A percentile compares a stretch with the other conserved stretches of the same genome.
Conservation (phyloP, 35 echinoderm and acorn worm genomes). For the Patiria miniata region DNA sequence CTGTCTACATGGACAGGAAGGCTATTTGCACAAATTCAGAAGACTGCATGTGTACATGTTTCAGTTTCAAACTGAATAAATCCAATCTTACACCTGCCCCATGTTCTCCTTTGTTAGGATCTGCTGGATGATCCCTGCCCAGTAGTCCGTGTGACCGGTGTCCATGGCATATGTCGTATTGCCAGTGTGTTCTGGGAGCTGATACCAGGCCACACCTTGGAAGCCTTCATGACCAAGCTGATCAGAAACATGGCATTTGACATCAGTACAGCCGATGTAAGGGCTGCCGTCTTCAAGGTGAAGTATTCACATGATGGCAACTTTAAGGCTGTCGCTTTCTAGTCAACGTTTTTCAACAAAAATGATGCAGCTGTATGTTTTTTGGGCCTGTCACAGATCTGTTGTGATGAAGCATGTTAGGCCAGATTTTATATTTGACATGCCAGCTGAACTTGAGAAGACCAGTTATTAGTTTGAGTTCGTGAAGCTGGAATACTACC, state of each 20-base stretch:
- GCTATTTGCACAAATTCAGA: too few species aligned
- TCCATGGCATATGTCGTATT: slow-evolving; percentile 91
- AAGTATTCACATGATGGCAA: neutral
- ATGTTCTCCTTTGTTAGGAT: slow-evolving; percentile 34
- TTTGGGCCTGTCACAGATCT: too few species aligned
- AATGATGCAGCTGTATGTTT: too few species aligned
- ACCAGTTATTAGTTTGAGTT: too few species aligned
- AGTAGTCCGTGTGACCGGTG: slow-evolving; percentile 71
- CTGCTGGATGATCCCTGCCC: slow-evolving; percentile 84
- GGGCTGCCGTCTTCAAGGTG: slow-evolving; percentile 90
- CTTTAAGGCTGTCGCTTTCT: neutral
- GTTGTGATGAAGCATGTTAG: too few species aligned
- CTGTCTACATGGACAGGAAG: too few species aligned
- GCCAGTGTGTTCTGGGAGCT: slow-evolving; percentile 90
- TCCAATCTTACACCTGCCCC: neutral
- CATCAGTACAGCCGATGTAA: slow-evolving; percentile 76
- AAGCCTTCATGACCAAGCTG: slow-evolving; percentile 77
- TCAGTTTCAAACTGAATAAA: neutral
- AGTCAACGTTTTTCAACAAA: neutral
- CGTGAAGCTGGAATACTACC: too few species aligned
- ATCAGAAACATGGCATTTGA: slow-evolving; percentile 81
- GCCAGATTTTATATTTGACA: too few species aligned
- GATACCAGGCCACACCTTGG: slow-evolving; percentile 64
- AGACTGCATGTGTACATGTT: too few species aligned
- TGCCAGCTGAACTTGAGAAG: too few species aligned